Evolutionary conservation across 2,888 invertebrate genomes (phyloP), one percentile per base, ranked within the genome.

Genomic region (Caenorhabditis afra): DNA sequence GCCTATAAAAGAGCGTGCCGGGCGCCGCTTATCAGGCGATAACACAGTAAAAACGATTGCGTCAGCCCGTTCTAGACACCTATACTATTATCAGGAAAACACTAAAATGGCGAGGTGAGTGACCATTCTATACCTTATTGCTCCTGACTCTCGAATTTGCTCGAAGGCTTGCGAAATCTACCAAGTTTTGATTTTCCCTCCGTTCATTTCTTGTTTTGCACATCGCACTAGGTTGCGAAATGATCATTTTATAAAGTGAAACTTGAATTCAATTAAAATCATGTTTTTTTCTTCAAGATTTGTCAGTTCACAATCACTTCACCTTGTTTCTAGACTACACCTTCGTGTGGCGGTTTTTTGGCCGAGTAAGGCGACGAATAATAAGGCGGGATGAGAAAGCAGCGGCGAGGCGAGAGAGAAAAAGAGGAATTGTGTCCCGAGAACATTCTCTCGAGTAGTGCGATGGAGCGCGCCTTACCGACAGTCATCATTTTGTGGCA

Each of bases 381-480:
- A 67, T n/a, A n/a, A n/a, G n/a, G n/a, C n/a, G n/a, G 67, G 58
- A 57, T 18, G 39, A 8, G 52, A 50, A 35, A 37, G 44, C 18
- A 49, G 55, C 14, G 47, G 11, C 16, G 16, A 61, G 59, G 37
- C 47, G 50, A 44, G 55, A 62, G 64, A 71, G 62, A 64, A 55
- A 44, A 55, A 7, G 44, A 52, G 41, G 16, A 37, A 64, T n/a
- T 66, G 55, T 67, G 52, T 44, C 52, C 68, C 45, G 52, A 68
- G 70, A 77, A 77, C 57, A 58, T 77, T 77, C 76, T 29, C 29
- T 29, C 12, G 64, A 50, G 58, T 50, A n/a, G 76, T 70, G 57
- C 76, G 37, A 29, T 44, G 35, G 76, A 29, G 68, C 70, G 70
- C 66, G 52, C 47, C 70, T 77, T 77, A 68, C 58, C 58, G 70